Evolutionary conservation across 2,797 vertebrate species (phyloP).

Genomic region (Macroramphosus scolopax): DNA sequence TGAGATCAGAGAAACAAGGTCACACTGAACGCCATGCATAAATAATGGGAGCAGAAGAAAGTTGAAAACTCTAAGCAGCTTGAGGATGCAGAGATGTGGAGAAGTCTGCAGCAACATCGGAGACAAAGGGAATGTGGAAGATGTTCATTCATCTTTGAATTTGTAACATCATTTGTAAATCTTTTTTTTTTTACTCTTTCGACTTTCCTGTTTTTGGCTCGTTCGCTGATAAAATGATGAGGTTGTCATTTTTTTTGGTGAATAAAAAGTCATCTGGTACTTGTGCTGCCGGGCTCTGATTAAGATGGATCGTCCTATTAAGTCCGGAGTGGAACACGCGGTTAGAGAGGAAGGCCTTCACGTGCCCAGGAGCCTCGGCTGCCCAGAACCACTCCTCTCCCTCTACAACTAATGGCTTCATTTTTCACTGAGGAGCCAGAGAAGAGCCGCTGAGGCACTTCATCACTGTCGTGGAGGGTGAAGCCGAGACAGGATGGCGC

Average conservation of each 20-base stretch:
- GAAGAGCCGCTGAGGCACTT: conserved; percentile 40
- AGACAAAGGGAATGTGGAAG: conserved; percentile 1
- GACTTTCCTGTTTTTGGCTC: conserved; percentile 32
- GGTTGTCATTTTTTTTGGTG: conserved; percentile 49
- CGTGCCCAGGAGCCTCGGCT: conserved; percentile 31
- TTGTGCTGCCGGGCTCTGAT: conserved; percentile 50
- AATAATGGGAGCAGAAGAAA: not conserved
- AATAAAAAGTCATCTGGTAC: conserved; percentile 35
- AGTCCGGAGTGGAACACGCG: conserved; percentile 9
- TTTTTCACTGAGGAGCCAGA: conserved; percentile 69
- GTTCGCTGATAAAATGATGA: conserved; percentile 40
- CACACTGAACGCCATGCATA: not conserved
- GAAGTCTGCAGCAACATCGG: not conserved
- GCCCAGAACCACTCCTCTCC: conserved; percentile 25
- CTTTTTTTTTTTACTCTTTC: conserved; percentile 19
- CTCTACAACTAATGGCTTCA: conserved; percentile 64
- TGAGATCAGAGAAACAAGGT: conserved; percentile 9
- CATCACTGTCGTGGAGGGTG: conserved; percentile 59
- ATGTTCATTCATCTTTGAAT: not conserved
- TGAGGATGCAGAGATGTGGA: no score
- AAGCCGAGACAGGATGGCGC: conserved; percentile 30
- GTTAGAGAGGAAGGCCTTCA: conserved; percentile 32
- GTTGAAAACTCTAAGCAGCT: no score
- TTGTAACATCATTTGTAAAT: not conserved
- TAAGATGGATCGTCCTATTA: conserved; percentile 58